Conservation (phyloP, 2,888 invertebrate genomes). For the Thera obeliscata region DNA sequence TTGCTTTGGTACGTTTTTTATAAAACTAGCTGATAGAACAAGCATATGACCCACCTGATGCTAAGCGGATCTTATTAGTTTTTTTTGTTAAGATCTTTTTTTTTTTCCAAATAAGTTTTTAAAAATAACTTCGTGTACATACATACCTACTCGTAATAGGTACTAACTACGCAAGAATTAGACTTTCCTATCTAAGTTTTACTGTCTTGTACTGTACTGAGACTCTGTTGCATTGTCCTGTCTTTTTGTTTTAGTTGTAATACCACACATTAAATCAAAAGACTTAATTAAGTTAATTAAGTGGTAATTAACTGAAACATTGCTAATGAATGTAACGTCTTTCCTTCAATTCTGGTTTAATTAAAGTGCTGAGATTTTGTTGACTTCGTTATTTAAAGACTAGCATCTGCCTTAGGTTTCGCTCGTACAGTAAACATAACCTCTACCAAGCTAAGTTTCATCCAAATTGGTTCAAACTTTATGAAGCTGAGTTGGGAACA, state of each 20-base stretch:
- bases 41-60: no score
- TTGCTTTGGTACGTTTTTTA: no score
- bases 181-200: background rate
- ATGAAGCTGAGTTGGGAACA: no score
- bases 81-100: no score
- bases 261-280: slow-evolving; percentile 45
- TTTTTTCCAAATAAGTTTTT: no score
- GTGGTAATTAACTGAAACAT: slow-evolving; percentile 52
- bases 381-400: background rate
- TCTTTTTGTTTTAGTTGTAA: slow-evolving; percentile 11
- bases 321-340: slow-evolving; percentile 45
- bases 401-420: background rate
- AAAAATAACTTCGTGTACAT: no score
- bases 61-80: no score
- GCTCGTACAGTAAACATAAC: no score
- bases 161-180: background rate
- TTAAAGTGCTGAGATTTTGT: slow-evolving; percentile 34
- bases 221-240: slow-evolving; percentile 1
- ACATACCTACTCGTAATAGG: no score
- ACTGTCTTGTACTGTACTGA: background rate
- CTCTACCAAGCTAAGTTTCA: no score
- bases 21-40: no score
- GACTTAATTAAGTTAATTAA: slow-evolving; percentile 50
- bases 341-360: slow-evolving; percentile 43
- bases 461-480: no score